These are phyloP conservation scores for Oncopodura yosiiana DNA, from an alignment of 1,140 invertebrate genomes.

Conservation along the genomic window DNA sequence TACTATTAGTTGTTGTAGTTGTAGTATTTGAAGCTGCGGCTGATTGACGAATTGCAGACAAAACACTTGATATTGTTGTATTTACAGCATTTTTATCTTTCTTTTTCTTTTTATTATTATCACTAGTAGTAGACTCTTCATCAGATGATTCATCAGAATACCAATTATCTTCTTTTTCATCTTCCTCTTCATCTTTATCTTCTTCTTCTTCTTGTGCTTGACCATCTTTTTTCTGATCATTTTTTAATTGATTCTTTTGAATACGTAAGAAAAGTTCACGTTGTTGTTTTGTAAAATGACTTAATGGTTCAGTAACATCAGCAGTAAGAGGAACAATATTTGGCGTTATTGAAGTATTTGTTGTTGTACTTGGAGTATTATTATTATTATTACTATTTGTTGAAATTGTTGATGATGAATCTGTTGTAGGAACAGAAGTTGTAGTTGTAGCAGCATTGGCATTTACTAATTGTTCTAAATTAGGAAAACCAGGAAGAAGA, in stretches of 20 bases:
- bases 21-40: conserved; percentile 1
- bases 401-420: conserved; percentile 10
- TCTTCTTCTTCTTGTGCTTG: conserved; percentile 49
- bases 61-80: conserved; percentile 13
- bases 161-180: conserved; percentile 33
- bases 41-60: conserved; percentile 20
- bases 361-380: not conserved
- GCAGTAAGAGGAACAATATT: conserved; percentile 5
- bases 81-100: conserved; percentile 2
- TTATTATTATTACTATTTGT: conserved; percentile 12
- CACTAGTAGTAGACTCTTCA: not conserved
- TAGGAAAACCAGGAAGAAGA: too few relatives aligned
- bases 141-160: not conserved
- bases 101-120: not conserved
- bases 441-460: too few relatives aligned
- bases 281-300: conserved; percentile 55
- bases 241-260: conserved; percentile 54
- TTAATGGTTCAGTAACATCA: conserved; percentile 38
- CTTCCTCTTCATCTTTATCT: conserved; percentile 58
- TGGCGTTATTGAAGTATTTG: not conserved
- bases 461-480: too few relatives aligned
- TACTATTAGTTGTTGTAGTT: conserved; percentile 3
- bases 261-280: conserved; percentile 57
- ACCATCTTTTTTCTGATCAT: conserved; percentile 39
- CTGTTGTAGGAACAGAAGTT: too few relatives aligned